Percentiles rank a stretch among this genome's conserved stretches.
phyloP scores from a whole-genome alignment of 2,113 vertebrate species.

The Oryzias melastigma region DNA sequence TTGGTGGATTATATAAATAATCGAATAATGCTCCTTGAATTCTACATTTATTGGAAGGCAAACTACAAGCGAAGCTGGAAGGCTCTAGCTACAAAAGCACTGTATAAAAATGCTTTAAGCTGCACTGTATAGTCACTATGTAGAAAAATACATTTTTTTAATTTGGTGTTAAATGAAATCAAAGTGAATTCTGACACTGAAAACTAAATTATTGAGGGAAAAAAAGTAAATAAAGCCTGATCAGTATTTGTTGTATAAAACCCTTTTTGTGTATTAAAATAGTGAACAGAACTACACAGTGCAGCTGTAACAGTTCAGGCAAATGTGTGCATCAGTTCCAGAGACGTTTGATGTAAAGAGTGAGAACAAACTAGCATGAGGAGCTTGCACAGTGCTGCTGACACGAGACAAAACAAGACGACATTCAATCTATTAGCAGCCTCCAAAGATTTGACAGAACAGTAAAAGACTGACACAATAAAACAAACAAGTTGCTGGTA shows the following conservation, averaged over 20 bases:
- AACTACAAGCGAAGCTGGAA: slow-evolving; percentile 15
- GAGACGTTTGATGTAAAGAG: slow-evolving; percentile 2
- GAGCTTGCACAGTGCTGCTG: slow-evolving; percentile 23
- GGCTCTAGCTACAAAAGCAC: slow-evolving; percentile 24
- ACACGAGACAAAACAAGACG: slow-evolving; percentile 28
- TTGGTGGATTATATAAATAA: neutral
- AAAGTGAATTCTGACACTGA: no score
- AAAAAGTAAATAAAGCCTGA: neutral
- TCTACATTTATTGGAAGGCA: slow-evolving; percentile 37
- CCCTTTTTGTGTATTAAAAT: neutral
- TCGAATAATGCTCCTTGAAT: no score
- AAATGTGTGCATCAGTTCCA: slow-evolving; percentile 22
- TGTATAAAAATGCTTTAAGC: slow-evolving; percentile 14
- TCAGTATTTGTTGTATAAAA: neutral
- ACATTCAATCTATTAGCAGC: slow-evolving; percentile 69
- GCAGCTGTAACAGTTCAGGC: slow-evolving; percentile 32
- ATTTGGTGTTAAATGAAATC: neutral
- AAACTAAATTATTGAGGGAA: neutral
- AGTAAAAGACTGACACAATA: slow-evolving; percentile 34
- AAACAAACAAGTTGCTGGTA: slow-evolving; percentile 63
- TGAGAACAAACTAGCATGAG: neutral
- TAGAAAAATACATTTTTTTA: neutral
- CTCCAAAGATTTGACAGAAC: slow-evolving; percentile 60
- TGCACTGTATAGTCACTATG: slow-evolving; percentile 37
- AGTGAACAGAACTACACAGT: slow-evolving; percentile 25